phyloP scores from a whole-genome alignment of 37 sponge, comb jelly and placozoan species.

The Oopsacas minuta region DNA sequence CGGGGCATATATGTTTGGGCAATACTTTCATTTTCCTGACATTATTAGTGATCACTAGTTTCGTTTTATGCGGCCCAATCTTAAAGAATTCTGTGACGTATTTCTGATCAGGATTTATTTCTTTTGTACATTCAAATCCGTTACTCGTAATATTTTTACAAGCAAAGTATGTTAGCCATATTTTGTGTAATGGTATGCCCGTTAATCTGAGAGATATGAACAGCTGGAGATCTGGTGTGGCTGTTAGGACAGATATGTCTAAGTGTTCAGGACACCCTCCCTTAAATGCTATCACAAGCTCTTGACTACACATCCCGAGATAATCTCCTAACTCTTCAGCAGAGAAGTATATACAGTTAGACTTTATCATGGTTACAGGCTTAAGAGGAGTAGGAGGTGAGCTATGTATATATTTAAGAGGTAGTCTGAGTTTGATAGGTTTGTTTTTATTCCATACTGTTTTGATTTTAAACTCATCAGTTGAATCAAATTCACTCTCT shows the following conservation, averaged over 20 bases:
- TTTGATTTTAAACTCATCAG: neutral
- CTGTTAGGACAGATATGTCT: neutral
- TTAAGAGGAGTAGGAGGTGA: neutral
- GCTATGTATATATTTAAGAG: no score
- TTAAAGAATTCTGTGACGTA: neutral
- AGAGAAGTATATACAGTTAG: neutral
- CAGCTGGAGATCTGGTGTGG: neutral
- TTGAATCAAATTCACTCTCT: neutral
- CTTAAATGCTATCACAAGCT: neutral
- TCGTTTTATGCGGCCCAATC: neutral
- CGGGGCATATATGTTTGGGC: neutral
- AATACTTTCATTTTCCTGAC: neutral
- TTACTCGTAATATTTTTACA: neutral
- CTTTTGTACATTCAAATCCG: neutral
- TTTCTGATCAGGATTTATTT: neutral
- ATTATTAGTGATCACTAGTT: neutral
- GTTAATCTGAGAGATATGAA: constrained; percentile 1
- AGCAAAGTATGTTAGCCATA: neutral
- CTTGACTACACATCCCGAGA: neutral
- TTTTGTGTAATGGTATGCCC: neutral
- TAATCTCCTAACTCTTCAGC: neutral
- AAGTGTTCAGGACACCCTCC: neutral
- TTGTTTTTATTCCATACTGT: neutral
- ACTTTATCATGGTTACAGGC: neutral
- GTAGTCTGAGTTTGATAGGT: neutral